Evolutionary conservation across 2,888 invertebrate species (phyloP).

Genomic region (Ennomos fuscantarius): DNA sequence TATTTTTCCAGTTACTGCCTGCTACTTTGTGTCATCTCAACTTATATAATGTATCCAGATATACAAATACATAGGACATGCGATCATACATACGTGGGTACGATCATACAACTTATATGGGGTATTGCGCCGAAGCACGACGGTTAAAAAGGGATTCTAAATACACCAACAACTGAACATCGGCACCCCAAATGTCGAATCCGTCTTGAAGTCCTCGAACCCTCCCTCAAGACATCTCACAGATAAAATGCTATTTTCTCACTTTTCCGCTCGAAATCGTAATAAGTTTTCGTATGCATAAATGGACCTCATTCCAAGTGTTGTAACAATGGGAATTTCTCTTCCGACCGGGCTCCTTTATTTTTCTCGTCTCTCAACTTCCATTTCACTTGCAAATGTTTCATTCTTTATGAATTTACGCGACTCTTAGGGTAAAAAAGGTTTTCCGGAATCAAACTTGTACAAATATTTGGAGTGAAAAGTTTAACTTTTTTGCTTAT

Average conservation of each 20-base stretch:
- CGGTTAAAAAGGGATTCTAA: too few species aligned
- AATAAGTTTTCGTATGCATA: constrained; percentile 79
- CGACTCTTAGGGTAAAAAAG: constrained; percentile 58
- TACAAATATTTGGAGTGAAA: constrained; percentile 69
- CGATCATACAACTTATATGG: too few species aligned
- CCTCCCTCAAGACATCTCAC: constrained; percentile 39
- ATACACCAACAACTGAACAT: constrained; percentile 19
- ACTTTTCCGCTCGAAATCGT: constrained; percentile 58
- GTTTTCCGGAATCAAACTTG: constrained; percentile 65
- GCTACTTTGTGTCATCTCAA: too few species aligned
- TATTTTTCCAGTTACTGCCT: too few species aligned
- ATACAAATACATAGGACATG: too few species aligned
- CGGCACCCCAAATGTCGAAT: constrained; percentile 22
- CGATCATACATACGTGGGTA: too few species aligned
- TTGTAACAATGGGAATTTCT: constrained; percentile 73
- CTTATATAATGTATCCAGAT: too few species aligned
- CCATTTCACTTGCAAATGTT: constrained; percentile 80
- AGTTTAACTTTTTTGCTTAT: constrained; percentile 49
- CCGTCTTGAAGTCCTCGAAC: constrained; percentile 30
- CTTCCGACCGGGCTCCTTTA: constrained; percentile 65
- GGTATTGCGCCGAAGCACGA: too few species aligned
- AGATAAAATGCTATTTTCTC: constrained; percentile 55
- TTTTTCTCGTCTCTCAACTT: constrained; percentile 69
- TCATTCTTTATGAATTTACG: constrained; percentile 77
- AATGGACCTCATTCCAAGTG: constrained; percentile 73